Percentiles rank a stretch among this genome's conserved stretches.
These are phyloP conservation scores for Agriotes lineatus DNA, from an alignment of 2,888 invertebrate species.

Conservation along the genomic window DNA sequence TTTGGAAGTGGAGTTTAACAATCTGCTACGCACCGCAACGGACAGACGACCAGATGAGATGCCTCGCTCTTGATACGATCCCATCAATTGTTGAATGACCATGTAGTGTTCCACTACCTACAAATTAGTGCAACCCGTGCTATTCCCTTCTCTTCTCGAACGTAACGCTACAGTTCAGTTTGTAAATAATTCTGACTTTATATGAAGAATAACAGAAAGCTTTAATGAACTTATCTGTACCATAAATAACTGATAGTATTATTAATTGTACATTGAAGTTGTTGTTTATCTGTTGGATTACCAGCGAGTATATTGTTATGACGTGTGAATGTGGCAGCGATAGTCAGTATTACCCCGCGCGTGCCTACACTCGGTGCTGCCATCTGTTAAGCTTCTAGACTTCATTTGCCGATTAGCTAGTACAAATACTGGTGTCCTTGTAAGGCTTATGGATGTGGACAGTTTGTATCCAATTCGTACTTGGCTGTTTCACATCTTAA, in stretches of 20 bases:
- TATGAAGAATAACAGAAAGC: slow-evolving; percentile 61
- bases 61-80: slow-evolving; percentile 63
- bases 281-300: slow-evolving; percentile 63
- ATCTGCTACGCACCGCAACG: slow-evolving; percentile 85
- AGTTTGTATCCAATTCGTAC: slow-evolving; percentile 52
- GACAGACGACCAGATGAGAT: slow-evolving; percentile 74
- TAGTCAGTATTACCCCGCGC: slow-evolving; percentile 64
- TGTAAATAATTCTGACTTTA: slow-evolving; percentile 52
- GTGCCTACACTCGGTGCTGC: slow-evolving; percentile 65
- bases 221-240: slow-evolving; percentile 64
- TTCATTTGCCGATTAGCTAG: slow-evolving; percentile 53
- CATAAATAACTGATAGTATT: slow-evolving; percentile 63
- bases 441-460: slow-evolving; percentile 59
- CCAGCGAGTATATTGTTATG: slow-evolving; percentile 60
- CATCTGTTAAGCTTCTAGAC: slow-evolving; percentile 61
- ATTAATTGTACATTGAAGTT: slow-evolving; percentile 63
- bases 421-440: slow-evolving; percentile 56
- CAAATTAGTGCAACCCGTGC: slow-evolving; percentile 48
- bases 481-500: slow-evolving; percentile 58
- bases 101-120: slow-evolving; percentile 48
- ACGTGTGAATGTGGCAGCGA: slow-evolving; percentile 60
- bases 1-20: slow-evolving; percentile 92
- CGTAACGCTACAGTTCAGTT: slow-evolving; percentile 42
- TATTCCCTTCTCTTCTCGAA: slow-evolving; percentile 45
- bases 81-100: slow-evolving; percentile 42